These are phyloP conservation scores for Crenuchus spilurus DNA, from an alignment of 2,797 vertebrate genomes.

Conservation along the genomic window DNA sequence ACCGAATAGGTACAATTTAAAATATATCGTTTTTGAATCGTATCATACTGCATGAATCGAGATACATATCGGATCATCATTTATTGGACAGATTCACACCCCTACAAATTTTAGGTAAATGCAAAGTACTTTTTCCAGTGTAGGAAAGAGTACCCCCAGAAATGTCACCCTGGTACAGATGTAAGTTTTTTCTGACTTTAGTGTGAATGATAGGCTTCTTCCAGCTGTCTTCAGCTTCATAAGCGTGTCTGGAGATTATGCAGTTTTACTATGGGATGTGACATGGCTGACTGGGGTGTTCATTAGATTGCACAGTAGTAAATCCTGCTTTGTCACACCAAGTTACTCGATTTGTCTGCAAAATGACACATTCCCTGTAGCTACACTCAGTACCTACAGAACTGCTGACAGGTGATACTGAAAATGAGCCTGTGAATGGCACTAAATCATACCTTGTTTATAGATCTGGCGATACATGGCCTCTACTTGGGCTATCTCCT, in stretches of 20 bases:
- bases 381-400: too few species aligned
- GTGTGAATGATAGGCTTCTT: background rate
- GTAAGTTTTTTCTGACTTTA: background rate
- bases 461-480: slow-evolving; percentile 81
- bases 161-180: background rate
- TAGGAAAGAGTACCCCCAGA: too few species aligned
- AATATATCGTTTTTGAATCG: too few species aligned
- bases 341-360: background rate
- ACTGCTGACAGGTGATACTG: background rate
- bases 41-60: too few species aligned
- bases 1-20: too few species aligned
- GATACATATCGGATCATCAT: too few species aligned
- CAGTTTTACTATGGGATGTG: background rate
- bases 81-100: too few species aligned
- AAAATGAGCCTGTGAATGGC: background rate
- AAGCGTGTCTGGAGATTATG: background rate
- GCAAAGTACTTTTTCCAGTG: too few species aligned
- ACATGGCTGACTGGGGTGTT: background rate
- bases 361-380: background rate
- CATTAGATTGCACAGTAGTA: background rate
- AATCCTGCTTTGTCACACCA: background rate
- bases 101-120: too few species aligned
- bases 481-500: slow-evolving; percentile 89
- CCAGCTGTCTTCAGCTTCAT: background rate
- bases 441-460: slow-evolving; percentile 77